Base-by-base conservation (phyloP, 2,888 invertebrate genomes). In the Aelia acuminata region DNA sequence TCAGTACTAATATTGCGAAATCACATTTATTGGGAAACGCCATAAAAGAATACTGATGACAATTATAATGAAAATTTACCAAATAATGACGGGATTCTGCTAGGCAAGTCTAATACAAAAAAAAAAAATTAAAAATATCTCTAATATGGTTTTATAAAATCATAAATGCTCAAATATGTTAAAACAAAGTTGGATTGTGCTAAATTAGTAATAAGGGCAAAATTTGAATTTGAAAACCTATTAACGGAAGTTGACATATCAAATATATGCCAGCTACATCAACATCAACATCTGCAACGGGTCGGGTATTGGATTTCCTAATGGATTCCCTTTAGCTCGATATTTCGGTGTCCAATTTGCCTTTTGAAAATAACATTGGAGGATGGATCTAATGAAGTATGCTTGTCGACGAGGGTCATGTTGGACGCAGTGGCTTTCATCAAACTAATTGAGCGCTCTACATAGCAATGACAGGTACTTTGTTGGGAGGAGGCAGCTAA, bases 281-380 rank as follows among this genome's bases (percentile, higher is more conserved):
- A 43, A 43, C 43, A 43, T n/a, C 39, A 43, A 43, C 43, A 43
- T n/a, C 39, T 43, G 22, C 39, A 43, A 43, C 22, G 10, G 80
- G 31, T 39, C 39, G n/a, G n/a, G n/a, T n/a, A 80, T 80, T 80
- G 43, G 43, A 43, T 80, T 80, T 80, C 39, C 39, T 80, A 80
- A 80, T 43, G 43, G 75, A 11, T 8, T 18, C 80, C 22, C 80
- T 80, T 80, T 43, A 80, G 11, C 10, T 43, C 43, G n/a, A 22
- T 5, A 1, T 1, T 8, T 20, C 39, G 31, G 35, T 7, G 39
- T 18, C n/a, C 3, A n/a, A 80, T 80, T 80, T 39, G 35, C 43
- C 22, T 80, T 43, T 43, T 80, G 80, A 43, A 80, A 80, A 43
- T 80, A 80, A 43, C 39, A 80, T 43, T 43, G 43, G 43, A 80